Conservation (phyloP, 2,888 invertebrate genomes). For the Epicampocera succincta region DNA sequence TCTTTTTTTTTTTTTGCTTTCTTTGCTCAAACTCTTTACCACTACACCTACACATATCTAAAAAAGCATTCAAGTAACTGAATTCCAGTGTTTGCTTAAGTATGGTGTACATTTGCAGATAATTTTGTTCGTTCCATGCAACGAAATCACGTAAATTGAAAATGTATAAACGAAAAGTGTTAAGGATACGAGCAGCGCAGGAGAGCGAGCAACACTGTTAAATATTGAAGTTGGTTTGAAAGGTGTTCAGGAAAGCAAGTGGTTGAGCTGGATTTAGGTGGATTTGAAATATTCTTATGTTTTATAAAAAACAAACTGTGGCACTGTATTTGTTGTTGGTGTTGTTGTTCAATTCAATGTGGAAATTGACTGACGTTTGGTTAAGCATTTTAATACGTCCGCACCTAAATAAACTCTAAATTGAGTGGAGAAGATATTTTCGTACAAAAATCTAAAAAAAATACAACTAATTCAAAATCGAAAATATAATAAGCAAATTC, state of each 20-base stretch:
- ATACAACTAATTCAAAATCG: no score
- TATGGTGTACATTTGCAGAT: slow-evolving; percentile 31
- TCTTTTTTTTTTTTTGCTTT: not conserved
- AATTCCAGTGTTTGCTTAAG: slow-evolving; percentile 7
- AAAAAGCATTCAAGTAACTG: slow-evolving; percentile 7
- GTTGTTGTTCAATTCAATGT: no score
- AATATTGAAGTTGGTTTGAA: slow-evolving; percentile 30
- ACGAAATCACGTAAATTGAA: slow-evolving; percentile 61
- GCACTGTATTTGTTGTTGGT: no score
- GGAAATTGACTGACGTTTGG: no score
- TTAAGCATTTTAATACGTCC: no score
- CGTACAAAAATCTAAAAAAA: no score
- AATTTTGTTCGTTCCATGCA: slow-evolving; percentile 33
- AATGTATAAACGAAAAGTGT: slow-evolving; percentile 32
- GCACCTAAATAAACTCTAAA: no score
- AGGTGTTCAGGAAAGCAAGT: slow-evolving; percentile 38
- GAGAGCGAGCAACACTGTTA: slow-evolving; percentile 8
- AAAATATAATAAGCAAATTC: no score
- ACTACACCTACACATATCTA: not conserved
- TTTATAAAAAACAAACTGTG: slow-evolving; percentile 3
- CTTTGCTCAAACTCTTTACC: slow-evolving; percentile 3
- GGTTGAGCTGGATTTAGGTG: slow-evolving; percentile 29
- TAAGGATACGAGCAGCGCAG: not conserved
- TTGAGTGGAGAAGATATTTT: no score
- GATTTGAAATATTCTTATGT: slow-evolving; percentile 9